Conservation (phyloP, 2,113 vertebrate genomes). For the Nothoprocta perdicaria region DNA sequence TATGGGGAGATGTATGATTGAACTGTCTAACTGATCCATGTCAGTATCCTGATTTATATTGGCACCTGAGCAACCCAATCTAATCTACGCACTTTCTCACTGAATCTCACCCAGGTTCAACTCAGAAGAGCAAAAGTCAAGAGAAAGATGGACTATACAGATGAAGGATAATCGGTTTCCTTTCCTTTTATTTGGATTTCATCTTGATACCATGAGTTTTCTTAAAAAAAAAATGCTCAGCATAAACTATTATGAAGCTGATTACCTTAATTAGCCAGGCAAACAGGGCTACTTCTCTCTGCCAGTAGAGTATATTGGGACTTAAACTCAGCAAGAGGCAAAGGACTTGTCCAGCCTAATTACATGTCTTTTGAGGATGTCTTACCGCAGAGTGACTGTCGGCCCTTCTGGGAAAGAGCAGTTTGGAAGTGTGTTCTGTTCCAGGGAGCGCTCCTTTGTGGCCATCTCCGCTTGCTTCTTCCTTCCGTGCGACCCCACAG, state of each 20-base stretch:
- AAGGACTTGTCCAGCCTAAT: background rate
- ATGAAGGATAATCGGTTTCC: background rate
- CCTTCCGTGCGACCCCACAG: background rate
- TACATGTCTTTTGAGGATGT: background rate
- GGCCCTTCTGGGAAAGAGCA: background rate
- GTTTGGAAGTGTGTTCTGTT: background rate
- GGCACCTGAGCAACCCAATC: background rate
- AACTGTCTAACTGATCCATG: background rate
- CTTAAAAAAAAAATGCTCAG: rapidly evolving
- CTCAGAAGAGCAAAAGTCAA: background rate
- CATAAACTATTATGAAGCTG: background rate
- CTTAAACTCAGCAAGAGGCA: too few species aligned
- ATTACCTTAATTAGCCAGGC: background rate
- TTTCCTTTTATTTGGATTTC: background rate
- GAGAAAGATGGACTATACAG: background rate
- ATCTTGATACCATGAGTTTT: background rate
- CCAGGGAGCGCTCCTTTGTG: background rate
- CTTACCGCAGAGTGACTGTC: background rate
- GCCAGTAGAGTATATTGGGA: too few species aligned
- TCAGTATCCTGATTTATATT: background rate
- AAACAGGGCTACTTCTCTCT: background rate
- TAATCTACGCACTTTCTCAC: background rate
- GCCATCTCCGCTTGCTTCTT: background rate
- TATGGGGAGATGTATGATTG: background rate
- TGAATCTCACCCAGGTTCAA: background rate